A percentile compares a stretch with the other conserved stretches of the same genome.
These are phyloP conservation scores for Arenaria interpres DNA, from an alignment of 2,113 vertebrate genomes.

Conservation along the genomic window DNA sequence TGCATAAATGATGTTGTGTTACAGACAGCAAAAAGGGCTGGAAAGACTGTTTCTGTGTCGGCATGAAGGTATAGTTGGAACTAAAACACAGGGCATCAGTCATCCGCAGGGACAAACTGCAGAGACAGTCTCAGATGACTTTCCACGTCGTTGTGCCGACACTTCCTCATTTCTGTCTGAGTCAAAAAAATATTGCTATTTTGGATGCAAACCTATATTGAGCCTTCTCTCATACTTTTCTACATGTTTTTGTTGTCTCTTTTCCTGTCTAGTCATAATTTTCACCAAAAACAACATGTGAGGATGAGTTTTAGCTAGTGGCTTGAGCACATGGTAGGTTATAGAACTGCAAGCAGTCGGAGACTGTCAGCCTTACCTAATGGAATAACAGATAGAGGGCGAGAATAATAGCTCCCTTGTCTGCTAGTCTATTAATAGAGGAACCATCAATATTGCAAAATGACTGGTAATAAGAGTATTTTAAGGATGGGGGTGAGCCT, in stretches of 20 bases:
- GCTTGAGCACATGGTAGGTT: conserved; percentile 27
- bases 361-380: conserved; percentile 64
- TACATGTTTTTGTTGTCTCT: conserved; percentile 48
- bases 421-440: conserved; percentile 71
- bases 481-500: conserved; percentile 38
- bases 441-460: conserved; percentile 71
- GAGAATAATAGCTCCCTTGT: conserved; percentile 69
- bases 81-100: not conserved
- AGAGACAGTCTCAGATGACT: not conserved
- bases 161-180: conserved; percentile 36
- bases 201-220: conserved; percentile 18
- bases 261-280: conserved; percentile 65
- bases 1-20: not conserved
- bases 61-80: not conserved
- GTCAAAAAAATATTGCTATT: conserved; percentile 32
- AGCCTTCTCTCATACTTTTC: not conserved
- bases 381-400: conserved; percentile 70
- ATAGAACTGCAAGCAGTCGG: conserved; percentile 5
- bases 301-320: conserved; percentile 40
- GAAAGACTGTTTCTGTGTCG: not conserved
- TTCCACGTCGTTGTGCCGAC: conserved; percentile 18
- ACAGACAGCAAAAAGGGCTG: not conserved
- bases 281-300: conserved; percentile 58
- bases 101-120: not conserved
- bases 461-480: conserved; percentile 67